These are phyloP conservation scores for Salvelinus alpinus DNA, from an alignment of 2,113 vertebrate species.

Conservation along the genomic window DNA sequence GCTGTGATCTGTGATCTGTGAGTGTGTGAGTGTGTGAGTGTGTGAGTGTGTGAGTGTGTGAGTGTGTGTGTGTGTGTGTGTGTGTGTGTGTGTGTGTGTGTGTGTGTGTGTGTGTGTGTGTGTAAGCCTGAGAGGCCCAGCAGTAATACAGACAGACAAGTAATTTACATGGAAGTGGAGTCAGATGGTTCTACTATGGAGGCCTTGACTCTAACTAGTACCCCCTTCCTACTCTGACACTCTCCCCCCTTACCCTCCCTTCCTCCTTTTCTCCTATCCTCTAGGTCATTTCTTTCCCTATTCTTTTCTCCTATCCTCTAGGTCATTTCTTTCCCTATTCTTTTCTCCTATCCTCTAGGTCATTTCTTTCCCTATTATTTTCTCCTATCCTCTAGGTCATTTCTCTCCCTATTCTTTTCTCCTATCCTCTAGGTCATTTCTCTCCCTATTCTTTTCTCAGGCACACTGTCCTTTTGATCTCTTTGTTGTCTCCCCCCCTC, in stretches of 20 bases:
- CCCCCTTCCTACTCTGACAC: neutral
- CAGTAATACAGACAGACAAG: constrained; percentile 25
- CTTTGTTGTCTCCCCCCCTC: too few relatives aligned
- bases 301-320: too few relatives aligned
- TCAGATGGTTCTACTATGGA: constrained; percentile 18
- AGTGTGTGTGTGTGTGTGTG: constrained; percentile 20
- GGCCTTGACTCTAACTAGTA: neutral
- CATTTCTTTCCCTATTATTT: too few relatives aligned
- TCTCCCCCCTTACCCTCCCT: too few relatives aligned
- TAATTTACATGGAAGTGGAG: constrained; percentile 25
- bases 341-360: too few relatives aligned
- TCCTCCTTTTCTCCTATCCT: neutral
- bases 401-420: neutral
- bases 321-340: too few relatives aligned
- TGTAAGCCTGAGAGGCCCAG: neutral
- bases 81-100: constrained; percentile 6
- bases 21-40: neutral
- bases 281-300: too few relatives aligned
- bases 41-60: constrained; percentile 1
- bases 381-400: too few relatives aligned
- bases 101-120: neutral
- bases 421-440: too few relatives aligned
- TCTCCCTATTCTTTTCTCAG: too few relatives aligned
- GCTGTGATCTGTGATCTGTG: neutral
- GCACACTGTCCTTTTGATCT: too few relatives aligned